phyloP scores from a whole-genome alignment of 2,113 vertebrate genomes.

The Urocynchramus pylzowi region DNA sequence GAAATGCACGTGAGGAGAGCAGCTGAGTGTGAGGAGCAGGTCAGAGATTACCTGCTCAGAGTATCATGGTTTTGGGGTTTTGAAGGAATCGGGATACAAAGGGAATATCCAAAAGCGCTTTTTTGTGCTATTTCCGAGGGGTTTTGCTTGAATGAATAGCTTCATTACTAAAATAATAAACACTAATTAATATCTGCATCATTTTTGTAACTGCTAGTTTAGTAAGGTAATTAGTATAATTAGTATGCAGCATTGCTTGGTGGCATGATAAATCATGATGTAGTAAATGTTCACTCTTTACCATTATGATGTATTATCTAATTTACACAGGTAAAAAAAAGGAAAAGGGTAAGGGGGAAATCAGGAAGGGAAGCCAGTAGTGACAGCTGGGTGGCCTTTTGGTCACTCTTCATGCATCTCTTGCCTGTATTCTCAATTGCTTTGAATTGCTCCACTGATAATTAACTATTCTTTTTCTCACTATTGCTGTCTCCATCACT shows the following conservation, averaged over 20 bases:
- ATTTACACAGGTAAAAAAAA: constrained; percentile 60
- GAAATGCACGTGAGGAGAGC: neutral
- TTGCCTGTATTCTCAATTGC: neutral
- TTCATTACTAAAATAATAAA: constrained; percentile 71
- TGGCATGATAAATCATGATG: constrained; percentile 73
- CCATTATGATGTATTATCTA: constrained; percentile 72
- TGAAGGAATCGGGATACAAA: neutral
- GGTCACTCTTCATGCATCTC: constrained; percentile 38
- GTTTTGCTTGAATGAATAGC: constrained; percentile 61
- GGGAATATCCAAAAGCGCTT: constrained; percentile 6
- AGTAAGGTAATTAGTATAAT: constrained; percentile 78
- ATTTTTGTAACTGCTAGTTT: constrained; percentile 71
- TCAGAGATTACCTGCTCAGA: neutral
- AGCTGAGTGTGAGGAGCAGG: neutral
- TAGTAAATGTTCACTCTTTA: constrained; percentile 69
- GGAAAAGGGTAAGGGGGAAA: neutral
- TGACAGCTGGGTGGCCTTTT: constrained; percentile 39
- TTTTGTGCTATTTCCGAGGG: neutral
- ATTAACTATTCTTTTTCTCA: constrained; percentile 43
- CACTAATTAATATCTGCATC: constrained; percentile 71
- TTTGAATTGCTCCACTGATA: neutral
- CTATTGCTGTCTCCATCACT: neutral
- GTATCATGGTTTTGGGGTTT: neutral
- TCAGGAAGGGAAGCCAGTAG: neutral
- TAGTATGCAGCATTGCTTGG: constrained; percentile 60